A percentile compares a stretch with the other conserved stretches of the same genome.
phyloP scores from a whole-genome alignment of 2,797 vertebrate genomes.

The Sarcoramphus papa region DNA sequence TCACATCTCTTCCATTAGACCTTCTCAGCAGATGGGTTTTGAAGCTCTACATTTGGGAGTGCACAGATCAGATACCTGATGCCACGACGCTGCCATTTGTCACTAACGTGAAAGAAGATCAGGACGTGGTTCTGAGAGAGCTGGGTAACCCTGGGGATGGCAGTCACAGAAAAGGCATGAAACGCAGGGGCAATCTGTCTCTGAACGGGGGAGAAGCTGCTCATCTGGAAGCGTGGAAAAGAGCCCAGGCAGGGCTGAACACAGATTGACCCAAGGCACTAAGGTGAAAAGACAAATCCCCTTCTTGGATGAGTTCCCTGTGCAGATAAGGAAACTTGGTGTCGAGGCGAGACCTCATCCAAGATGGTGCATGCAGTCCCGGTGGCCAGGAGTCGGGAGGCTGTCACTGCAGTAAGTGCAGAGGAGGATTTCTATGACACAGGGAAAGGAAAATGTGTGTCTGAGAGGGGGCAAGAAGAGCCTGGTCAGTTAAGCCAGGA shows the following conservation, averaged over 20 bases:
- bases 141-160: neutral
- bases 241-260: neutral
- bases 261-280: conserved; percentile 24
- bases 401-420: neutral
- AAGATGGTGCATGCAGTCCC: neutral
- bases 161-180: neutral
- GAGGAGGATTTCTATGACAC: neutral
- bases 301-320: conserved; percentile 7
- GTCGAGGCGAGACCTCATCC: neutral
- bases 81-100: neutral
- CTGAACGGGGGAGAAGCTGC: neutral
- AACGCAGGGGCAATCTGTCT: neutral
- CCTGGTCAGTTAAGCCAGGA: neutral
- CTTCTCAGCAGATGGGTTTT: neutral
- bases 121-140: neutral
- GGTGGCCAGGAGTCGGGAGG: neutral
- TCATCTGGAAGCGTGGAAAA: neutral
- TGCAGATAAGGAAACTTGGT: neutral
- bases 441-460: neutral
- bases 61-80: neutral
- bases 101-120: neutral
- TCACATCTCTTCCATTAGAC: neutral
- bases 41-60: neutral
- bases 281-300: conserved; percentile 35
- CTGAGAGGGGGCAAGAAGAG: neutral